Evolutionary conservation across 2,113 vertebrate species (phyloP).

Genomic region (Ivindomyrus marchei): DNA sequence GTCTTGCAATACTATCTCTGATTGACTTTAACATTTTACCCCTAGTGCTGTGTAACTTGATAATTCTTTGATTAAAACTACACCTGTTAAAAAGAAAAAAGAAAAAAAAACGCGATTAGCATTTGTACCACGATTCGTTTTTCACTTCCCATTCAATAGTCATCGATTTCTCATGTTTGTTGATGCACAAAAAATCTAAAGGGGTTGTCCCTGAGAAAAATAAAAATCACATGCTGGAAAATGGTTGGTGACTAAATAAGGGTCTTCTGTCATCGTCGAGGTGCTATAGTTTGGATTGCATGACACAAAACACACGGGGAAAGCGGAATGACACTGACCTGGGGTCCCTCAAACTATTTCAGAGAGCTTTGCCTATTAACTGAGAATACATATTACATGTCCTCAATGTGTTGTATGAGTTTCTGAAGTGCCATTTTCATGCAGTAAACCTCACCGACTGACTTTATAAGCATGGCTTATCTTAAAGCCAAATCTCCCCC

Average conservation of each 20-base stretch:
- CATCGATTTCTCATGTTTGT: background rate
- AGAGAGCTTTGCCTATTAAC: background rate
- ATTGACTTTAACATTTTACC: background rate
- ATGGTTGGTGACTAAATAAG: background rate
- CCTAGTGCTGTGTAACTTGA: background rate
- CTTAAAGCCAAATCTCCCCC: constrained; percentile 39
- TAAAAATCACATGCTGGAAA: background rate
- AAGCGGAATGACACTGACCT: background rate
- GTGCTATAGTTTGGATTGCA: background rate
- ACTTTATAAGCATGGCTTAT: constrained; percentile 38
- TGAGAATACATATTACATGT: background rate
- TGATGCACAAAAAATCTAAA: background rate
- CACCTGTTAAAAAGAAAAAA: background rate
- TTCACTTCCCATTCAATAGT: background rate
- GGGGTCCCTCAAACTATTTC: background rate
- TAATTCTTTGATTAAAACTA: background rate
- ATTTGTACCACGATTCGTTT: background rate
- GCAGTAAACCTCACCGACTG: constrained; percentile 22
- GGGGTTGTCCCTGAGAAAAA: background rate
- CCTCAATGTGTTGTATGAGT: background rate
- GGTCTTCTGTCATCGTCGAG: background rate
- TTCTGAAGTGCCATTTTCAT: background rate
- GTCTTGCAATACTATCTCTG: background rate
- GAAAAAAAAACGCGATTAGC: background rate
- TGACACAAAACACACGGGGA: background rate